Base-by-base conservation (phyloP, 2,113 vertebrate genomes). In the Rhipidura dahli region DNA sequence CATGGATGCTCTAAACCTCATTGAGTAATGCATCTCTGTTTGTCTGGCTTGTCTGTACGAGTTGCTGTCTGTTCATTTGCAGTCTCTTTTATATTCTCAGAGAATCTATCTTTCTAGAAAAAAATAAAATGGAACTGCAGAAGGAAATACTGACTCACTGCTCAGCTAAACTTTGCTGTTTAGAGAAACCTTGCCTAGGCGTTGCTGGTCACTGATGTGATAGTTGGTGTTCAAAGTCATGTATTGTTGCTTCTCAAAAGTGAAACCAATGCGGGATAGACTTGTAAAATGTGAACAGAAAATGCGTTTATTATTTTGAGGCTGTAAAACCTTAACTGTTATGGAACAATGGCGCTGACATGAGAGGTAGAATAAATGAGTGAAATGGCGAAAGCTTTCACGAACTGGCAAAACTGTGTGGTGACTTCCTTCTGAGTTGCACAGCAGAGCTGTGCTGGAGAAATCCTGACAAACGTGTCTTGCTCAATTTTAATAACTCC, bases 291-390 rank as follows among this genome's bases (percentile, higher is more conserved):
- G 93, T 87, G 91, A 87, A 83, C 94, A 94, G 87, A 82, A 93
- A 87, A 21, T 71, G 78, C 3, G 3, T 77, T 96, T 90, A 73
- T 95, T 92, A 85, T 86, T 97, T 73, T 31, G 87, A 94, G 94
- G 83, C 93, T 97, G 95, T 96, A 92, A 94, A 96, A 95, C 83
- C 85, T 83, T 85, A 86, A 86, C 71, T 95, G 94, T 95, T 87
- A 44, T 1, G 68, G 89, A 89, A 83, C 80, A 78, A 95, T 95
- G 93, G 95, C 93, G 90, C 66, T 76, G 87, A 92, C 44, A 11
- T 39, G 94, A 92, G 95, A 96, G 95, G 83, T 89, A 54, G 95
- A 97, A 96, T 97, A 95, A 97, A 95, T 77, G 89, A 95, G 89
- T 94, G 91, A 95, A 94, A 92, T 47, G 75, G 91, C 47, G 37